A percentile compares a stretch with the other conserved stretches of the same genome.
Conservation (phyloP, 2,888 invertebrate genomes). For the Gymnoscelis rufifasciata region DNA sequence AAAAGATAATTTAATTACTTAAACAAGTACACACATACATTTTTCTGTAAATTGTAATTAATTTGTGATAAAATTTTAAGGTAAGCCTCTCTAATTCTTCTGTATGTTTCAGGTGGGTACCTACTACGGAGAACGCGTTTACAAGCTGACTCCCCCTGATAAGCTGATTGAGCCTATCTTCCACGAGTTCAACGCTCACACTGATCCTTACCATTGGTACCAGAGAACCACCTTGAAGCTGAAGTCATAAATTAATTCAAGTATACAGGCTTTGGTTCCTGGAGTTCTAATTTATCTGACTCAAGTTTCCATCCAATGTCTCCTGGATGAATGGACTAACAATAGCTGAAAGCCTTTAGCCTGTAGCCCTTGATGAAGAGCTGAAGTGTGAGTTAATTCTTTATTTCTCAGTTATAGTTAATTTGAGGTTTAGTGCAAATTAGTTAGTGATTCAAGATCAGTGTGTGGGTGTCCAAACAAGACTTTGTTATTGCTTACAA, state of each 20-base stretch:
- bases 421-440: too few relatives aligned
- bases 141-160: constrained; percentile 82
- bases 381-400: constrained; percentile 13
- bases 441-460: too few relatives aligned
- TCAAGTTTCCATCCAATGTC: too few relatives aligned
- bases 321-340: too few relatives aligned
- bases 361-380: constrained; percentile 16
- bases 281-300: too few relatives aligned
- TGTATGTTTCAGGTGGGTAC: constrained; percentile 88
- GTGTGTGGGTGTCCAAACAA: too few relatives aligned
- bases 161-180: constrained; percentile 81
- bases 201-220: constrained; percentile 68
- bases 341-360: constrained; percentile 5
- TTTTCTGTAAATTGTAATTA: too few relatives aligned
- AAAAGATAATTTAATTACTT: too few relatives aligned
- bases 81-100: too few relatives aligned
- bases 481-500: constrained; percentile 3
- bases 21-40: too few relatives aligned
- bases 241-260: constrained; percentile 63
- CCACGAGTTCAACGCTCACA: constrained; percentile 86
- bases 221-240: constrained; percentile 76
- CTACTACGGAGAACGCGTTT: constrained; percentile 90
- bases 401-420: too few relatives aligned
- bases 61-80: too few relatives aligned
- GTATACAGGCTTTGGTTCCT: background rate